phyloP scores from a whole-genome alignment of 2,888 invertebrate genomes.

The Protula sp. region DNA sequence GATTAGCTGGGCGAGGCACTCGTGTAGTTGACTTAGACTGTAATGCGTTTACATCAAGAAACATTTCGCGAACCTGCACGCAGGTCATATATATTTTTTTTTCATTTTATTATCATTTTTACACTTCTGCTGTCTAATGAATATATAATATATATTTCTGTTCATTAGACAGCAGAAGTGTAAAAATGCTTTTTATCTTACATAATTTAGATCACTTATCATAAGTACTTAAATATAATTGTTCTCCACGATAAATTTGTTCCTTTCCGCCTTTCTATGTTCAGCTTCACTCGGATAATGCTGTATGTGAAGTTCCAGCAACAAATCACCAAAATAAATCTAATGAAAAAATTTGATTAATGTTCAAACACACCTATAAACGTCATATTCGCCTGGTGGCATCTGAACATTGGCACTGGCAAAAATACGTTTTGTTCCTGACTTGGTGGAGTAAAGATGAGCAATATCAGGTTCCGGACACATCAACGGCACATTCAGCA shows the following conservation, averaged over 20 bases:
- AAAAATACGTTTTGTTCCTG: conserved; percentile 52
- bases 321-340: no score
- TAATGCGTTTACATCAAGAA: background rate
- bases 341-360: no score
- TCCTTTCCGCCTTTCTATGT: no score
- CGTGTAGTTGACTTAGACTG: conserved; percentile 31
- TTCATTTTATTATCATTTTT: background rate
- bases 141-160: background rate
- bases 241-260: no score
- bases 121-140: background rate
- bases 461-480: conserved; percentile 50
- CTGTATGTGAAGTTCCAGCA: no score
- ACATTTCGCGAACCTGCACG: background rate
- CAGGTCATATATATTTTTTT: background rate
- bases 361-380: conserved; percentile 49
- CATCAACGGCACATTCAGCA: conserved; percentile 46
- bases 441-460: conserved; percentile 51
- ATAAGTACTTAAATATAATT: no score
- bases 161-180: no score
- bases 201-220: no score
- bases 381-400: conserved; percentile 51
- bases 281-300: no score
- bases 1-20: conserved; percentile 50
- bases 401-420: conserved; percentile 43
- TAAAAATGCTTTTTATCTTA: no score